Evolutionary conservation across 2,888 invertebrate species (phyloP).

Genomic region (Mycalesis mineus): DNA sequence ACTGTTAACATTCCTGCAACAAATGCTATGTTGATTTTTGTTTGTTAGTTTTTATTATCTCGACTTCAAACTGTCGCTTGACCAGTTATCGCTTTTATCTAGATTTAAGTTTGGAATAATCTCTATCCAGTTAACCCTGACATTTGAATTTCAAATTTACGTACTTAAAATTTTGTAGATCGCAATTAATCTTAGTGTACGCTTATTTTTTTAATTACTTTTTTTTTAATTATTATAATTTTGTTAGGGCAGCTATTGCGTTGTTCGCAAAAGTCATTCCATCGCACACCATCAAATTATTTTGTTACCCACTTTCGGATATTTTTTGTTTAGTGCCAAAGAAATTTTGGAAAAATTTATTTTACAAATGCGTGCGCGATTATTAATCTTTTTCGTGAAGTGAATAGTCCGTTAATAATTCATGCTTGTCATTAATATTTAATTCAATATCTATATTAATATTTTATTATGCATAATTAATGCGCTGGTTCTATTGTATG

Average conservation of each 20-base stretch:
- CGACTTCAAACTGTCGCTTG: constrained; percentile 57
- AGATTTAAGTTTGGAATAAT: constrained; percentile 60
- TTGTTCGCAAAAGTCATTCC: constrained; percentile 64
- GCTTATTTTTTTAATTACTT: constrained; percentile 69
- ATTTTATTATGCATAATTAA: constrained; percentile 69
- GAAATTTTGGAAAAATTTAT: constrained; percentile 56
- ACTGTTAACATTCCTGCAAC: constrained; percentile 76
- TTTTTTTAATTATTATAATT: constrained; percentile 53
- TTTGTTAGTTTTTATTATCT: constrained; percentile 68
- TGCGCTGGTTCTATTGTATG: constrained; percentile 49
- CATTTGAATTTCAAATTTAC: constrained; percentile 64
- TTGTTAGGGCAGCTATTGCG: constrained; percentile 71
- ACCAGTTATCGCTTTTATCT: constrained; percentile 62
- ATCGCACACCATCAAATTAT: constrained; percentile 53
- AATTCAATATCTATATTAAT: constrained; percentile 49
- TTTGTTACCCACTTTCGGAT: constrained; percentile 53
- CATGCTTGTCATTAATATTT: constrained; percentile 61
- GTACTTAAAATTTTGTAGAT: constrained; percentile 65
- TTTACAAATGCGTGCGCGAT: constrained; percentile 50
- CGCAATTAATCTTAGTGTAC: constrained; percentile 57
- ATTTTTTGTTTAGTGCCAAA: constrained; percentile 68
- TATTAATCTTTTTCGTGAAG: constrained; percentile 35
- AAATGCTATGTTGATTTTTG: constrained; percentile 73
- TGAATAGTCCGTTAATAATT: constrained; percentile 43
- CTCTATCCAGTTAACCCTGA: constrained; percentile 57